Evolutionary conservation across 2,888 invertebrate species (phyloP), one percentile per base, ranked within the genome.

Genomic region (Lutraria lutraria): DNA sequence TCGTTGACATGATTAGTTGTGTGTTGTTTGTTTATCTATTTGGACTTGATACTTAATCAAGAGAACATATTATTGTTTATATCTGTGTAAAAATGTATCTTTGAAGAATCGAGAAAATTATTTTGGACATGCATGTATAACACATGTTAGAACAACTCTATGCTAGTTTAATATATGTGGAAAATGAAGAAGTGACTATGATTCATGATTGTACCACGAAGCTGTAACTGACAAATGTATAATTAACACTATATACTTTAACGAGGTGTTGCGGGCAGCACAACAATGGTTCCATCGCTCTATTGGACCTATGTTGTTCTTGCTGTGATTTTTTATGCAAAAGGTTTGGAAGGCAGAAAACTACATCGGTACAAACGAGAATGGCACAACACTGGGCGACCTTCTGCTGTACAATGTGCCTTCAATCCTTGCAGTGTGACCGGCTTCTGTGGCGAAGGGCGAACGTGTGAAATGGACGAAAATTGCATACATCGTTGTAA

Each of bases 381-480:
- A 12, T 85, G 85, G 85, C 34, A 80, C 21, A 79, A 56, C 29
- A 56, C 54, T 29, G 85, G 85, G 2, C 80, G 43, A 52, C 86
- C 80, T 25, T n/a, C 87, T 15, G 85, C 72, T 21, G 76, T 86
- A 8, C 81, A 82, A 34, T 90, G 90, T 43, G 88, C 90, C 12
- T 90, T 90, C 54, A 86, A 90, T 72, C 90, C 90, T 72, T 90
- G 90, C 43, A 63, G 76, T n/a, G 86, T 90, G 10, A 60, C 88
- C 0, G 88, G 86, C 19, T 90, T 90, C 60, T 90, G 90, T 68
- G 88, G 88, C 25, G 43, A 43, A 15, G 90, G 90, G 31, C 83
- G 88, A 19, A 68, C 86, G 31, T 90, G 90, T 60, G 81, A 86
- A 25, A 88, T 90, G 80, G 86, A 88, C 43, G 86, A 83, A 1